Conservation (phyloP, 2,888 invertebrate genomes). For the Leucophenga maculata region DNA sequence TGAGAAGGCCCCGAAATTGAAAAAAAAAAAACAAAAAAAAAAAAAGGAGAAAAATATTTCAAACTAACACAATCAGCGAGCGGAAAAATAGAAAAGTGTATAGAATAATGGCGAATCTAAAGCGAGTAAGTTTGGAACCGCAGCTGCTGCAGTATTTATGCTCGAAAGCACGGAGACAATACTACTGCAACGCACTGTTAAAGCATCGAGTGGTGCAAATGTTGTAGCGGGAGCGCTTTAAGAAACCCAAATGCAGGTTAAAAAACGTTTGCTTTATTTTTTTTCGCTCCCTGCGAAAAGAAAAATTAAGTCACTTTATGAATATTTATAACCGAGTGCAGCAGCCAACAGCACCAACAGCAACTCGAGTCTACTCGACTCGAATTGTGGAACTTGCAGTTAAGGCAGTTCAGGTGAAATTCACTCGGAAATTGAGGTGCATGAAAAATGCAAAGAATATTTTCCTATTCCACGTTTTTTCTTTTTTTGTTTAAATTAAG, state of each 20-base stretch:
- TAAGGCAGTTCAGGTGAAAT: too few relatives aligned
- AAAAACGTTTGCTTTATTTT: constrained; percentile 38
- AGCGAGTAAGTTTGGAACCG: constrained; percentile 1
- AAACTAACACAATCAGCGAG: constrained; percentile 3
- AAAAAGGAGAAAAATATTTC: too few relatives aligned
- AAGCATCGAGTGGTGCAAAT: not conserved
- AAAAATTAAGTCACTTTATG: constrained; percentile 51
- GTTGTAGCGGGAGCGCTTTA: not conserved
- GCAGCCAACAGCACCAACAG: constrained; percentile 33
- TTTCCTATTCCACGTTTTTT: too few relatives aligned
- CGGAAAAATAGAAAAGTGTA: constrained; percentile 6
- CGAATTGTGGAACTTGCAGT: too few relatives aligned
- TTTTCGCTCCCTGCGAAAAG: constrained; percentile 42
- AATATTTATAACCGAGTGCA: constrained; percentile 64
- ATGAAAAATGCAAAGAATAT: too few relatives aligned
- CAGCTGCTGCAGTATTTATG: constrained; percentile 15
- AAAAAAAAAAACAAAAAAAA: too few relatives aligned
- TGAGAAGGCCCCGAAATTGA: too few relatives aligned
- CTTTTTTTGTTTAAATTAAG: too few relatives aligned
- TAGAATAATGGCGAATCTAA: not conserved
- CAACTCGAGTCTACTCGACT: too few relatives aligned
- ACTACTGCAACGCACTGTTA: not conserved
- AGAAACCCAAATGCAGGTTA: constrained; percentile 22
- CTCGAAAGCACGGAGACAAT: constrained; percentile 15
- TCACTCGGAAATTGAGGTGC: too few relatives aligned